Conservation (phyloP, 2,113 vertebrate genomes). For the Addax nasomaculatus region DNA sequence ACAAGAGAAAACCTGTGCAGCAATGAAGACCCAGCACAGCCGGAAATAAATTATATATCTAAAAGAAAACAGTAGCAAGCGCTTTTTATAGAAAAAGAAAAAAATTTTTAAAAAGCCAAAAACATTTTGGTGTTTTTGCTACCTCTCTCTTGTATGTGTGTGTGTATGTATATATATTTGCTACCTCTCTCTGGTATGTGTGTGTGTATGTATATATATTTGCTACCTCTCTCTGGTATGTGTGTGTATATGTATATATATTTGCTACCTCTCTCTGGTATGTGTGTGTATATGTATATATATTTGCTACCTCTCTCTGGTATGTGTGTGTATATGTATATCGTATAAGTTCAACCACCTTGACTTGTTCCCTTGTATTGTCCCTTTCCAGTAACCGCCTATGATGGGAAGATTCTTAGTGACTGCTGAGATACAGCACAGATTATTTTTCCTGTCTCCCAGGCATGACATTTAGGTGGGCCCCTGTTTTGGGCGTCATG, state of each 20-base stretch:
- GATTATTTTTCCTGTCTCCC: not conserved
- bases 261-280: not conserved
- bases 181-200: not conserved
- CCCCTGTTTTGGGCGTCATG: accelerated
- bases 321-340: not conserved
- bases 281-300: no score
- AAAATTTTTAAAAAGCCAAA: not conserved
- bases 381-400: accelerated
- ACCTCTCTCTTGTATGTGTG: not conserved
- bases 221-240: no score
- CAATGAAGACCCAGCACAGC: not conserved
- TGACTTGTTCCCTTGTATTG: accelerated
- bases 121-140: not conserved
- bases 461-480: not conserved
- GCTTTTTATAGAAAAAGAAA: not conserved
- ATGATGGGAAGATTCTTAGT: not conserved
- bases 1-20: not conserved
- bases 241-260: not conserved
- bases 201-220: accelerated
- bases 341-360: not conserved
- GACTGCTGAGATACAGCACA: accelerated
- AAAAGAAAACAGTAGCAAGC: not conserved
- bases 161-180: not conserved
- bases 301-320: no score
- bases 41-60: not conserved